A percentile compares a stretch with the other conserved stretches of the same genome.
Evolutionary conservation across 2,113 vertebrate genomes (phyloP).

Genomic region (Danionella cerebrum): DNA sequence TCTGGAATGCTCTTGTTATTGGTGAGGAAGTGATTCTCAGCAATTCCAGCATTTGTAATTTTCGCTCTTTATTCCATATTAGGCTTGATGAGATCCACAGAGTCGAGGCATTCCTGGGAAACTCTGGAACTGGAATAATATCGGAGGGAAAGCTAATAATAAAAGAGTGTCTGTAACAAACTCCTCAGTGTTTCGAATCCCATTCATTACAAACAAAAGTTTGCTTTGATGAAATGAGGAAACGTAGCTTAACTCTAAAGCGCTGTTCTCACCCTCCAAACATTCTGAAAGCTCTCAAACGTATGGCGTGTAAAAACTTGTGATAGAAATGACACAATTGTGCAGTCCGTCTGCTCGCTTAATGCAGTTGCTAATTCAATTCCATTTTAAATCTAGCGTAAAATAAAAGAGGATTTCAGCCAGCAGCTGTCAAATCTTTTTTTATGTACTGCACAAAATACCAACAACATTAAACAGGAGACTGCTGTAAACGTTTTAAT

Average conservation of each 20-base stretch:
- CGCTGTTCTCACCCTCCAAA: too few relatives aligned
- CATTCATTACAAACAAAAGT: too few relatives aligned
- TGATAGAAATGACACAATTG: slow-evolving; percentile 18
- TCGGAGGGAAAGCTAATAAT: slow-evolving; percentile 15
- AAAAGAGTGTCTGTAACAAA: slow-evolving; percentile 37
- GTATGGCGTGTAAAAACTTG: slow-evolving; percentile 25
- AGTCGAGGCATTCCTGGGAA: slow-evolving; percentile 48
- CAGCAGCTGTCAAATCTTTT: slow-evolving; percentile 33
- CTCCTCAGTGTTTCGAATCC: slow-evolving; percentile 18
- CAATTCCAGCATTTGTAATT: slow-evolving; percentile 43
- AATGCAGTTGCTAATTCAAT: slow-evolving; percentile 37
- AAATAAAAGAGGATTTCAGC: slow-evolving; percentile 41
- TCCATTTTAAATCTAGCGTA: slow-evolving; percentile 40
- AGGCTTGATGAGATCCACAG: slow-evolving; percentile 50
- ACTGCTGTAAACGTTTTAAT: slow-evolving; percentile 36
- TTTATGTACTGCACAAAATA: slow-evolving; percentile 34
- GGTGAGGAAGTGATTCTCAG: slow-evolving; percentile 41
- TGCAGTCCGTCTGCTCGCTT: slow-evolving; percentile 26
- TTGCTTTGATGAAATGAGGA: too few relatives aligned
- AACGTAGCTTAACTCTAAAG: too few relatives aligned
- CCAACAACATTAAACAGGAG: slow-evolving; percentile 25
- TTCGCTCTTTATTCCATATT: slow-evolving; percentile 49
- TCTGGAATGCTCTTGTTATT: slow-evolving; percentile 45
- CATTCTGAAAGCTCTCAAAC: slow-evolving; percentile 8
- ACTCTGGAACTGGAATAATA: slow-evolving; percentile 45